Conservation (phyloP, 2,797 vertebrate genomes). For the Acanthiza pusilla region DNA sequence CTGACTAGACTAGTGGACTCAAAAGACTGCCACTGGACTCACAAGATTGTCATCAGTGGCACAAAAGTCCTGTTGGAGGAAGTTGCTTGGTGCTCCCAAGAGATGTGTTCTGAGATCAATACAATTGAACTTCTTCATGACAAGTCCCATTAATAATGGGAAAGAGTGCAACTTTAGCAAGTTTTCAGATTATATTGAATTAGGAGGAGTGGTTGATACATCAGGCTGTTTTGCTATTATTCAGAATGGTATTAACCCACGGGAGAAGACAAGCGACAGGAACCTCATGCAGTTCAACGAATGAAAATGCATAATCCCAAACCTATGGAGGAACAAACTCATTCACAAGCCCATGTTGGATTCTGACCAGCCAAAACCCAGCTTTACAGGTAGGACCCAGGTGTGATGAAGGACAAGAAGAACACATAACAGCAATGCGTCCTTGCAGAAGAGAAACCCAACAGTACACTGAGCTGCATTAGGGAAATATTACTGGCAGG, state of each 20-base stretch:
- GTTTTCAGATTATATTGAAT: neutral
- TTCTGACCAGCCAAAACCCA: rapidly evolving
- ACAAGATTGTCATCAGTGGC: neutral
- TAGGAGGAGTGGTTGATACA: neutral
- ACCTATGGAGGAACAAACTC: neutral
- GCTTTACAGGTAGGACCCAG: neutral
- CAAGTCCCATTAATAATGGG: neutral
- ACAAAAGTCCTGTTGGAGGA: neutral
- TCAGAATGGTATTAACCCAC: neutral
- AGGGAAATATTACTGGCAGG: neutral
- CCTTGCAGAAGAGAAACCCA: neutral
- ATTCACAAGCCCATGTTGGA: neutral
- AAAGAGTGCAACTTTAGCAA: neutral
- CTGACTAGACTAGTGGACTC: neutral
- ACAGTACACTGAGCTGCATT: neutral
- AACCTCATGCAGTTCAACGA: neutral
- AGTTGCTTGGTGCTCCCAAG: neutral
- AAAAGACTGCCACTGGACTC: no score
- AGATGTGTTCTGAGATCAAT: neutral
- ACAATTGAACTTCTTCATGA: neutral
- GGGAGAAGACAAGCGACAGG: neutral
- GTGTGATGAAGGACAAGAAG: neutral
- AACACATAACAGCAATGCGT: neutral
- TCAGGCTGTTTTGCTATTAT: neutral
- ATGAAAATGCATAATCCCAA: neutral